A percentile compares a stretch with the other conserved stretches of the same genome.
Conservation (phyloP, 2,797 vertebrate species). For the Cichlasoma orientale region DNA sequence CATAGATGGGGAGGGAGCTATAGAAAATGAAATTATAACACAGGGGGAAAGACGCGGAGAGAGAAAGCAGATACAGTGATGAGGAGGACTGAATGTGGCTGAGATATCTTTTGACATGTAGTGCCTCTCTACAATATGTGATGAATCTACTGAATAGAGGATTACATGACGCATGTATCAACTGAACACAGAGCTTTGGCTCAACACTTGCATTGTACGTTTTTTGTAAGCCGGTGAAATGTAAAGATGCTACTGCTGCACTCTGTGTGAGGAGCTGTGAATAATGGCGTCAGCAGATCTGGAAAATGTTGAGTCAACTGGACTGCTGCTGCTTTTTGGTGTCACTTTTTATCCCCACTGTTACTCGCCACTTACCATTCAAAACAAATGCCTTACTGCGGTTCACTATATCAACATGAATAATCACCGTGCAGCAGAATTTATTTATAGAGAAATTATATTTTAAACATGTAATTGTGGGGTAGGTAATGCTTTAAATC, state of each 20-base stretch:
- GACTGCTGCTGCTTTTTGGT: background rate
- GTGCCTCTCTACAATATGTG: background rate
- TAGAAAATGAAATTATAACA: slow-evolving; percentile 42
- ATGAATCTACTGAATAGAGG: background rate
- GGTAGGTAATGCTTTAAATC: accelerated
- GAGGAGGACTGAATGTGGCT: slow-evolving; percentile 1
- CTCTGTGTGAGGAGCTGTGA: background rate
- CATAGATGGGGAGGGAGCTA: slow-evolving; percentile 43
- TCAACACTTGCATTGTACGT: background rate
- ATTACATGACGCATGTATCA: slow-evolving; percentile 1
- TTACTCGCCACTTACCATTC: slow-evolving; percentile 7
- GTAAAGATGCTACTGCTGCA: slow-evolving; percentile 1
- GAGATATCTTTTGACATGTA: background rate
- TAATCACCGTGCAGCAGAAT: background rate
- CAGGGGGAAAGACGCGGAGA: background rate
- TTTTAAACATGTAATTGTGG: background rate
- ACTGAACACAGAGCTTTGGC: background rate
- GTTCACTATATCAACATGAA: background rate
- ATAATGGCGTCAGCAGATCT: slow-evolving; percentile 1
- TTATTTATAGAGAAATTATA: background rate
- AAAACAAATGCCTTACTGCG: slow-evolving; percentile 2
- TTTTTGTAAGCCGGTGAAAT: slow-evolving; percentile 7
- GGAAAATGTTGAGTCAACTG: slow-evolving; percentile 15
- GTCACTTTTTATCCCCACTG: slow-evolving; percentile 2
- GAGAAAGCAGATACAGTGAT: slow-evolving; percentile 30